A percentile compares a stretch with the other conserved stretches of the same genome.
phyloP scores from a whole-genome alignment of 1,140 invertebrate species.

The Patella vulgata region DNA sequence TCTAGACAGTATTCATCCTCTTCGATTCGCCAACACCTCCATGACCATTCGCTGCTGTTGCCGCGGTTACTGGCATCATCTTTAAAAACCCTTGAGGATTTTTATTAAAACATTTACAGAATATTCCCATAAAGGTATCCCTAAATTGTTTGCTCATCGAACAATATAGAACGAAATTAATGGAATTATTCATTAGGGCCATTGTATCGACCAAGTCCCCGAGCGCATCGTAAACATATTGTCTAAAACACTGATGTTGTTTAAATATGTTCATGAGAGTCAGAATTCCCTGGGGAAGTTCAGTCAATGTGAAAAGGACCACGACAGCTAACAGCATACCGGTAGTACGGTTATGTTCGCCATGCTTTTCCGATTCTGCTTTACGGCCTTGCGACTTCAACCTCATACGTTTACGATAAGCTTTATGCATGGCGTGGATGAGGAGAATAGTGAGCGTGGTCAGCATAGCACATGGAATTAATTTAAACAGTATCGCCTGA shows the following conservation, averaged over 20 bases:
- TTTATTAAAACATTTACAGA: conserved; percentile 51
- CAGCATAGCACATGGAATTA: conserved; percentile 68
- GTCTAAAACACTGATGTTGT: conserved; percentile 42
- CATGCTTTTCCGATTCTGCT: conserved; percentile 58
- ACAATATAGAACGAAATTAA: conserved; percentile 94
- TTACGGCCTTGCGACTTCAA: conserved; percentile 58
- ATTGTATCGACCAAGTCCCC: conserved; percentile 92
- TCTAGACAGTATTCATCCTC: no score
- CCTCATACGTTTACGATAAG: conserved; percentile 59
- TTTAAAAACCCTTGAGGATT: conserved; percentile 47
- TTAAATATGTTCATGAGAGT: conserved; percentile 48
- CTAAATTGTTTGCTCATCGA: conserved; percentile 93
- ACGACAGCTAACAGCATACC: conserved; percentile 89
- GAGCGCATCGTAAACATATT: conserved; percentile 70
- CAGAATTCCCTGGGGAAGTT: conserved; percentile 77
- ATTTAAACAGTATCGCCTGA: conserved; percentile 60
- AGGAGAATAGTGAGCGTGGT: conserved; percentile 68
- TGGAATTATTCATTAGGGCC: conserved; percentile 88
- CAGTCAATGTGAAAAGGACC: conserved; percentile 85
- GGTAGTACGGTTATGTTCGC: conserved; percentile 84
- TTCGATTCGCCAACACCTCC: no score
- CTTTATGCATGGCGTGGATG: conserved; percentile 66
- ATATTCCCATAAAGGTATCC: conserved; percentile 76
- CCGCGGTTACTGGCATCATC: conserved; percentile 40
- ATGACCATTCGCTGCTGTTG: no score